Evolutionary conservation across 2,113 vertebrate species (phyloP), one percentile per base, ranked within the genome.

Genomic region (Trachemys scripta): DNA sequence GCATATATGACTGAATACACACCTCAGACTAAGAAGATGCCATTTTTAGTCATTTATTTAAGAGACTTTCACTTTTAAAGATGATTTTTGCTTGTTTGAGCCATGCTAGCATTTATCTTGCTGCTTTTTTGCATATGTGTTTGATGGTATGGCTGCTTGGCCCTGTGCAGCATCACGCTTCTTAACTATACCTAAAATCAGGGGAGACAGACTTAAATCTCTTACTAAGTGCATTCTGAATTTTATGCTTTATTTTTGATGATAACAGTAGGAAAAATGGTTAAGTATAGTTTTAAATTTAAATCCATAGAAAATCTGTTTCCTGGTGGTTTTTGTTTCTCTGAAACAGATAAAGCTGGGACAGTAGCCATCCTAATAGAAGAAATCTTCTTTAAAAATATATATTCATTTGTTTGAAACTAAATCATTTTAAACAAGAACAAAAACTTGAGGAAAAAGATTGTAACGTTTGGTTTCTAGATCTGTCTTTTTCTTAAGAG

Each of bases 111-210:
- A 2, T 88, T n/a, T 85, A 19, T 69, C 35, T 69, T 65, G 29
- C 13, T 65, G 19, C 20, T 78, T 88, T 2, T 0, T 82, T 88
- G 13, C 2, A 38, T 8, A 3, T 76, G 31, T 92, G 31, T 38
- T 54, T 54, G 62, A 27, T 53, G 49, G 5, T 16, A 27, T 53
- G 49, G 5, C 24, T 35, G 14, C 29, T 65, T 53, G 10, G 53
- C 10, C 9, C 29, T 1, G 0, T 88, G 11, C n/a, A 11, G 24
- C 3, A 2, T 82, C 49, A 38, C 19, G 2, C 0, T 84, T 45
- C 62, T 91, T 88, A 92, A 45, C 7, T 65, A 27, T 6, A 2
- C 8, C 22, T 87, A 10, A 29, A 51, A 82, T 25, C 25, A 92
- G 78, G 17, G 19, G 29, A 38, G 17, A 85, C 53, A 38, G 25